Evolutionary conservation across 1,140 invertebrate species (phyloP), one percentile per base, ranked within the genome.

Genomic region (Triops longicaudatus): DNA sequence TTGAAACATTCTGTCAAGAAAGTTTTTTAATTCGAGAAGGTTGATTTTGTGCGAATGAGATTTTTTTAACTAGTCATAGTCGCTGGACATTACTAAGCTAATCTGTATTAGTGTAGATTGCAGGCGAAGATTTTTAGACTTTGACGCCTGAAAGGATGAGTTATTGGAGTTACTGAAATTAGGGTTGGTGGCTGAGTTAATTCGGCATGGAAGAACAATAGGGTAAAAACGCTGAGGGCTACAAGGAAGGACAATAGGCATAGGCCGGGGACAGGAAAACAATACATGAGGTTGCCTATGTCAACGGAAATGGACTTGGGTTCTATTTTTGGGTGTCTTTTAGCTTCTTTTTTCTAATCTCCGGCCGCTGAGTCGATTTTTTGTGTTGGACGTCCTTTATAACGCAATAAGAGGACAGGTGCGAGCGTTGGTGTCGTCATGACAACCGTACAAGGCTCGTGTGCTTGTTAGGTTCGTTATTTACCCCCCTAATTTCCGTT

Each of bases 321-420:
- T 63, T 63, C 50, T 63, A 22, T 22, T 63, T 63, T 63, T 5
- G 14, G 2, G 50, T 12, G 50, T 6, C 1, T 22, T 63, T 2
- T 63, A 4, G 14, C 22, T 63, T 22, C 50, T 37, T 37, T 37
- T 37, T 37, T 37, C 31, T 37, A 2, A 2, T 37, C 31, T 4
- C 31, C 7, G 31, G 31, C n/a, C n/a, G n/a, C n/a, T n/a, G 31
- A 37, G 31, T 37, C 31, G 31, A 37, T 37, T 37, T 37, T 37
- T 37, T 2, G 31, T 2, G 31, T 37, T 4, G 31, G 31, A 17
- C 50, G 50, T 63, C 50, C 10, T 63, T 63, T 63, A 63, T 63
- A 63, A 63, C 50, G 50, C 50, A 63, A 63, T 63, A 22, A 63
- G 17, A 63, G 50, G 50, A 63, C 50, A 63, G 50, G 50, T 63